phyloP scores from a whole-genome alignment of 2,113 vertebrate species.

The Plecturocebus donacophilus region DNA sequence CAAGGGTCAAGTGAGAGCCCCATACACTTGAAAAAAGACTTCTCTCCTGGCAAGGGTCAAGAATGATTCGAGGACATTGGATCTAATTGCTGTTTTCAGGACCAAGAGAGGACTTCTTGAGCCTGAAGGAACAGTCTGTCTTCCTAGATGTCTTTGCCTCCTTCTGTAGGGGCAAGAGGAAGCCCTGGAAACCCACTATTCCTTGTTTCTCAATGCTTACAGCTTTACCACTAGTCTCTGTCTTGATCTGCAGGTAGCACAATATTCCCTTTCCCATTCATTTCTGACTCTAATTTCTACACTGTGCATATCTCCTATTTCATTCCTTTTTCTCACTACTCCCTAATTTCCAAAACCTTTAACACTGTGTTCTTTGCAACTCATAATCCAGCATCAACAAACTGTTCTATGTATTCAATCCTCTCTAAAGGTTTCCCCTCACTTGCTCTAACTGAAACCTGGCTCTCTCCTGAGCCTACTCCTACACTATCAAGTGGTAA shows the following conservation, averaged over 20 bases:
- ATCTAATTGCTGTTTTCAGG: background rate
- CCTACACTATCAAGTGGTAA: background rate
- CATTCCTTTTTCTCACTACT: background rate
- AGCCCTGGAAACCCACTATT: background rate
- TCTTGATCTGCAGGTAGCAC: background rate
- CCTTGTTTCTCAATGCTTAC: background rate
- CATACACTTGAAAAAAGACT: background rate
- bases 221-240: background rate
- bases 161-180: background rate
- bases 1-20: background rate
- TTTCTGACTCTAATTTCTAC: background rate
- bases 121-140: background rate
- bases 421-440: background rate
- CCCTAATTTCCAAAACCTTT: background rate
- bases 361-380: background rate
- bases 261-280: background rate
- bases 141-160: background rate
- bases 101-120: background rate
- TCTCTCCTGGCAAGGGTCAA: background rate
- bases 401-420: background rate
- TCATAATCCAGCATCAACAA: background rate
- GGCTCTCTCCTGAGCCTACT: background rate
- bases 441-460: background rate
- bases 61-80: background rate
- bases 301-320: background rate